Conservation (phyloP, 2,113 vertebrate genomes). For the Hypocryptadius cinnamomeus region DNA sequence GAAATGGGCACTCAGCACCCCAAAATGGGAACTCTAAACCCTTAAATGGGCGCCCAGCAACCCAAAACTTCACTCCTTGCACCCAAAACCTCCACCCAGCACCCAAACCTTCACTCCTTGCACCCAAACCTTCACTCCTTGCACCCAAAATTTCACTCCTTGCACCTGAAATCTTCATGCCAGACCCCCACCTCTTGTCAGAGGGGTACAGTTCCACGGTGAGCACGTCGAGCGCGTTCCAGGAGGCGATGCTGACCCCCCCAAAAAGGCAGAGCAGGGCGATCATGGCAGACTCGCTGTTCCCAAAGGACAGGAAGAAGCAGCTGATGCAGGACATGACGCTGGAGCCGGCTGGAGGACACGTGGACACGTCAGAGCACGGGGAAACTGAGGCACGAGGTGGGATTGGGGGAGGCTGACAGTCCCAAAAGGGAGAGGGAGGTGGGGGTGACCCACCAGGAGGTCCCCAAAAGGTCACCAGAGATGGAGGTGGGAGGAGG, state of each 20-base stretch:
- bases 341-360: slow-evolving; percentile 87
- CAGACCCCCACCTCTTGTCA: slow-evolving; percentile 81
- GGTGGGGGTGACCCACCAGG: neutral
- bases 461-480: neutral
- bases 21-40: no score
- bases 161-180: fast-evolving
- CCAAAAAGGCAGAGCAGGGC: slow-evolving; percentile 95
- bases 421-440: neutral
- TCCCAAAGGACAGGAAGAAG: slow-evolving; percentile 96
- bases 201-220: slow-evolving; percentile 97
- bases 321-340: slow-evolving; percentile 96
- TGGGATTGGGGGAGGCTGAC: no score
- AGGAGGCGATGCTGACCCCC: slow-evolving; percentile 96
- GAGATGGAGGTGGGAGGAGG: neutral
- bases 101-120: neutral
- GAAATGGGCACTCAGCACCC: no score
- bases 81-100: neutral
- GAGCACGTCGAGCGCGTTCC: slow-evolving; percentile 93
- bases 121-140: neutral
- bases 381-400: neutral
- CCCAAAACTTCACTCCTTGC: no score
- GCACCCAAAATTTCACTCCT: neutral
- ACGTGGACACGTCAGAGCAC: neutral
- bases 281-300: slow-evolving; percentile 97
- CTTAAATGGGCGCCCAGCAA: no score